Evolutionary conservation across 2,113 vertebrate genomes (phyloP), one percentile per base, ranked within the genome.

Genomic region (Martes martes): DNA sequence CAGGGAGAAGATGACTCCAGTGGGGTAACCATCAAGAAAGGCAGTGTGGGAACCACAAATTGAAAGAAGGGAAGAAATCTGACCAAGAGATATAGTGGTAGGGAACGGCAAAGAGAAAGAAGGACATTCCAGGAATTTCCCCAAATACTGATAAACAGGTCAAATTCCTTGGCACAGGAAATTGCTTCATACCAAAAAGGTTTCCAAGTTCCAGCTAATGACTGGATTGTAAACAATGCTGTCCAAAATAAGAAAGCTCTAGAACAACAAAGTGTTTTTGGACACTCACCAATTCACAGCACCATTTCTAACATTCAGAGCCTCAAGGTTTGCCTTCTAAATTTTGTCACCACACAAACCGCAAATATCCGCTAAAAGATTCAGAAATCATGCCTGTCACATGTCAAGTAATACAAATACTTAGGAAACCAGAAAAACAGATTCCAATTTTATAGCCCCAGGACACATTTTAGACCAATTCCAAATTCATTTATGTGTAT

Each of bases 121-220:
- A 96, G 80, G 91, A 88, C 59, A 98, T 98, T 96, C 91, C 97
- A 97, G 93, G 96, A 97, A 98, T 96, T 97, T 97, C 95, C 97
- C 94, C 81, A 86, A 97, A 93, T 83, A 96, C 92, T 98, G 95
- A 98, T 96, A 98, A 97, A 96, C 96, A 96, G 96, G 96, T 96
- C 96, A 97, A 85, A 97, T 96, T 95, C 96, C 92, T 95, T 98
- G 96, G 97, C 97, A 97, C 65, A 96, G 97, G 97, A 97, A 98
- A 96, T 94, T 78, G 76, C 84, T 97, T 97, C 96, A 98, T 97
- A 97, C 95, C 97, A 95, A 95, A 97, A 95, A 63, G 52, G 55
- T 94, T 96, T 95, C 96, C 92, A 96, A 98, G 96, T 88, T 95
- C 67, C 81, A 98, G 88, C 80, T 91, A 98, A 97, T 91, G 85